Percentiles rank a stretch among this genome's conserved stretches.
These are phyloP conservation scores for Pogonomyrmex californicus DNA, from an alignment of 1,140 invertebrate species.

Conservation along the genomic window DNA sequence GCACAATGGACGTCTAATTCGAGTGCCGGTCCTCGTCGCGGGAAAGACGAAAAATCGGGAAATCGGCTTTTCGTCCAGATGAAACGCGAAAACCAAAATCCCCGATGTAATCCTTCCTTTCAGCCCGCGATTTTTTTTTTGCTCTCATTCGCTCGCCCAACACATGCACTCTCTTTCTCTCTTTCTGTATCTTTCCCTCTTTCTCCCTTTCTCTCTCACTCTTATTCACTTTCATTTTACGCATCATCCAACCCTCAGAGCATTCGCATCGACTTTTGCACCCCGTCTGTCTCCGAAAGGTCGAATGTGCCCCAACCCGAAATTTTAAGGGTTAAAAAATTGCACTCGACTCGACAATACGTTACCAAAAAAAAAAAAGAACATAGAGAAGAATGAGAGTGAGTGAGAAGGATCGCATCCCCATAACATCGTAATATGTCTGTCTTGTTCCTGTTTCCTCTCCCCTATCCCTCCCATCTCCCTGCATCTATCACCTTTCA, in stretches of 20 bases:
- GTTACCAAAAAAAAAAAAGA: slow-evolving; percentile 61
- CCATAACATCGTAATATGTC: slow-evolving; percentile 55
- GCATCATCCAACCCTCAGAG: slow-evolving; percentile 72
- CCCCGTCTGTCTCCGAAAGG: slow-evolving; percentile 76
- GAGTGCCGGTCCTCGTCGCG: slow-evolving; percentile 70
- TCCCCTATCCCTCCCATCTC: slow-evolving; percentile 41
- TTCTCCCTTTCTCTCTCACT: slow-evolving; percentile 58
- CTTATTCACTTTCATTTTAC: slow-evolving; percentile 64
- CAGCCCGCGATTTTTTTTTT: slow-evolving; percentile 77
- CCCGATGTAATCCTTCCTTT: slow-evolving; percentile 86
- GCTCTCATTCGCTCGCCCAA: slow-evolving; percentile 65
- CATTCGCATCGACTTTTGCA: slow-evolving; percentile 70
- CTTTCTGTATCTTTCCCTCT: slow-evolving; percentile 31
- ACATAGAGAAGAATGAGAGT: slow-evolving; percentile 34
- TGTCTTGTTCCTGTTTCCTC: slow-evolving; percentile 40
- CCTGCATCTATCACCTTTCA: slow-evolving; percentile 64
- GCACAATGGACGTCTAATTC: slow-evolving; percentile 85
- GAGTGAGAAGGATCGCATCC: slow-evolving; percentile 65
- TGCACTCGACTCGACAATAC: slow-evolving; percentile 86
- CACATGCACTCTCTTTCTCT: slow-evolving; percentile 40
- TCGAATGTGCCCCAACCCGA: slow-evolving; percentile 77
- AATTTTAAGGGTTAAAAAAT: slow-evolving; percentile 87
- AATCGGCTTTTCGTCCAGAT: slow-evolving; percentile 86
- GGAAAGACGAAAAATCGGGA: slow-evolving; percentile 84
- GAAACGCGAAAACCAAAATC: slow-evolving; percentile 87